These are phyloP conservation scores for Archips xylosteana DNA, from an alignment of 2,888 invertebrate genomes.

Conservation along the genomic window DNA sequence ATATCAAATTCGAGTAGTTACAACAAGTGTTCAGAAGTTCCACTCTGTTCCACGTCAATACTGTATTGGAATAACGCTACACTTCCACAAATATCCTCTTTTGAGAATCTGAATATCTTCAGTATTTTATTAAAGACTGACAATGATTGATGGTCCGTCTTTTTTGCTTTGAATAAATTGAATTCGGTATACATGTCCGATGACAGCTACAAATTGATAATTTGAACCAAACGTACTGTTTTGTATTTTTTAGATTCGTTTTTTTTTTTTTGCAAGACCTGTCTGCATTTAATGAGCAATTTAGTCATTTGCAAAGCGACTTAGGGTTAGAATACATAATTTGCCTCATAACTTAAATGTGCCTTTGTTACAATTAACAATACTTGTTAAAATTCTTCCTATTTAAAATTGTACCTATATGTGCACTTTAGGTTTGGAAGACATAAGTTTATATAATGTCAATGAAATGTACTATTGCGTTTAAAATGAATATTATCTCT, in stretches of 20 bases:
- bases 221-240: conserved; percentile 31
- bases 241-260: background rate
- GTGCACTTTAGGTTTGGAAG: background rate
- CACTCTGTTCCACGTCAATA: no score
- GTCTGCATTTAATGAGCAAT: background rate
- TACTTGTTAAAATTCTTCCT: background rate
- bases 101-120: conserved; percentile 26
- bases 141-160: conserved; percentile 36
- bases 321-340: background rate
- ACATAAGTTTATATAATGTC: background rate
- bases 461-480: background rate
- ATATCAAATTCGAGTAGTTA: no score
- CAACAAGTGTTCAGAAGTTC: no score
- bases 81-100: conserved; percentile 16
- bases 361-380: no score
- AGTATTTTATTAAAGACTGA: conserved; percentile 34
- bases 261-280: background rate
- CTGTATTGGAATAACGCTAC: conserved; percentile 6
- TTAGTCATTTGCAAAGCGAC: background rate
- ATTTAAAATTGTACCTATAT: background rate
- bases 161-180: conserved; percentile 46
- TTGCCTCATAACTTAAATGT: no score
- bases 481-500: background rate
- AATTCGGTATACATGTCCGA: conserved; percentile 34
- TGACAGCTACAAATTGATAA: conserved; percentile 42